A percentile compares a stretch with the other conserved stretches of the same genome.
Evolutionary conservation across 2,113 vertebrate genomes (phyloP).

Genomic region (Scortum barcoo): DNA sequence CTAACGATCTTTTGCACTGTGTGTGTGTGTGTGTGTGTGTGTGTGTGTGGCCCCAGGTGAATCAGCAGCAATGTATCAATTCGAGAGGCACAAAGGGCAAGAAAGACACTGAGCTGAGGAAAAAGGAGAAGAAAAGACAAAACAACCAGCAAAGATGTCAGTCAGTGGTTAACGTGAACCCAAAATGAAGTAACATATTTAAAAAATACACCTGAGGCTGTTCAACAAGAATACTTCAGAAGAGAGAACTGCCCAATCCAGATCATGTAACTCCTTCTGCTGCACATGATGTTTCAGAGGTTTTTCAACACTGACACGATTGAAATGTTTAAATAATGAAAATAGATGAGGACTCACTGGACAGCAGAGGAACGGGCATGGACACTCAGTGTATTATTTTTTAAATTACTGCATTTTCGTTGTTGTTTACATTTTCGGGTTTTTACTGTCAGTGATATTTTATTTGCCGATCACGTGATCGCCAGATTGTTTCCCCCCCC

Average conservation of each 20-base stretch:
- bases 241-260: not conserved
- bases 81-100: not conserved
- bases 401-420: no score
- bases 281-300: not conserved
- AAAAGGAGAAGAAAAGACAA: not conserved
- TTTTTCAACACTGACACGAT: not conserved
- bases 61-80: conserved; percentile 54
- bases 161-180: no score
- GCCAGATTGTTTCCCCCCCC: not conserved
- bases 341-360: no score
- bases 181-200: no score
- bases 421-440: no score
- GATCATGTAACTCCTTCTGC: not conserved
- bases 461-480: not conserved
- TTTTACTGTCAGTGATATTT: not conserved
- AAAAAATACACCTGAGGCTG: not conserved
- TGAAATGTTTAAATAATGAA: not conserved
- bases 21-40: conserved; percentile 10
- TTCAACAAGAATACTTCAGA: not conserved
- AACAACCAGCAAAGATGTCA: no score
- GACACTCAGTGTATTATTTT: no score
- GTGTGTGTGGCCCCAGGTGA: conserved; percentile 30
- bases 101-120: not conserved
- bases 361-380: no score
- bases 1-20: not conserved